Conservation (phyloP, 2,797 vertebrate species). For the Pangasius djambal region DNA sequence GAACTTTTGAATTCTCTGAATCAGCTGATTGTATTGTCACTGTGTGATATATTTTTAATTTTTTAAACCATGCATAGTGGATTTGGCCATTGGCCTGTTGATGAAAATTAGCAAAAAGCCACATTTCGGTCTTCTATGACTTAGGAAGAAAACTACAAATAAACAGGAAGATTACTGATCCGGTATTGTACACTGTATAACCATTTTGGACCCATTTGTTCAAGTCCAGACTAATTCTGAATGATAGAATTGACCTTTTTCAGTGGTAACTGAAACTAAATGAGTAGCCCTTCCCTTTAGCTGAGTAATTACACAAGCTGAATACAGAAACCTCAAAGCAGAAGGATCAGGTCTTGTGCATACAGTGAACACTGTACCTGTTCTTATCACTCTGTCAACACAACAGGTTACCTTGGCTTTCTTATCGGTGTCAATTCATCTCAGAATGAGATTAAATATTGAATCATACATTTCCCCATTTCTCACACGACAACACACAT, state of each 20-base stretch:
- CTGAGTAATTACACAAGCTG: slow-evolving; percentile 17
- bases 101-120: not conserved
- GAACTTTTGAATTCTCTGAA: not conserved
- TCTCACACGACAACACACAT: slow-evolving; percentile 46
- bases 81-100: not conserved
- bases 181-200: not conserved
- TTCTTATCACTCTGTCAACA: slow-evolving; percentile 64
- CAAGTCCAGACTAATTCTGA: not conserved
- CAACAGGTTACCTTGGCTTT: slow-evolving; percentile 53
- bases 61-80: not conserved
- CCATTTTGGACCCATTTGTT: not conserved
- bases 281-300: not conserved
- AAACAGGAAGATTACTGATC: not conserved
- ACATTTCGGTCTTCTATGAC: not conserved
- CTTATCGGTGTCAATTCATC: slow-evolving; percentile 60
- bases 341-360: slow-evolving; percentile 34
- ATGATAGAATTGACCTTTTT: not conserved
- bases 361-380: slow-evolving; percentile 42
- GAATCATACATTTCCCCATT: slow-evolving; percentile 54
- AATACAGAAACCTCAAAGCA: slow-evolving; percentile 20
- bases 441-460: slow-evolving; percentile 55
- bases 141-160: not conserved
- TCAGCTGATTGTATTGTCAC: not conserved
- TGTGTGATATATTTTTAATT: not conserved
- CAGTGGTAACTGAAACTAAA: not conserved